Base-by-base conservation (phyloP, 64 coral and sea anemone genomes). In the Pachyseris speciosa region DNA sequence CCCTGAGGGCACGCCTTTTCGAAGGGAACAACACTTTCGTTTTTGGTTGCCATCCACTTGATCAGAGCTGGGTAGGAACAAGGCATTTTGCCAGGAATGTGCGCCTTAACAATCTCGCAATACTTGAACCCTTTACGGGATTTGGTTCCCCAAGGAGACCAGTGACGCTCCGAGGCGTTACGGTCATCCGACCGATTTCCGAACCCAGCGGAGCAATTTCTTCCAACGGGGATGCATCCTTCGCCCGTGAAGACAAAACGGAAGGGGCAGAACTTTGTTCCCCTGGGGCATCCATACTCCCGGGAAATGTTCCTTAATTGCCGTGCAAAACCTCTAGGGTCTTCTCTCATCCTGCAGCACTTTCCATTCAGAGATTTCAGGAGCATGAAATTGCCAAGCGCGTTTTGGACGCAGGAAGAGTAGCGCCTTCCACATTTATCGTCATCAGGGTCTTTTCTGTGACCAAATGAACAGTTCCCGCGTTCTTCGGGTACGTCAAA, bases 201-300 rank as follows among this genome's bases (percentile, higher is more conserved):
- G 27, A 16, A 31, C 3, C 12, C 31, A 15, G 10, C 27, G 65
- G 65, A 32, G 65, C 31, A 68, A 68, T 29, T 68, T 68, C 10
- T 68, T 37, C 65, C 65, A 38, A 74, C 4, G n/a, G 71, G 71
- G 19, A 74, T 74, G 71, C 71, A 74, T n/a, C 71, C 73, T 15
- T 76, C 43, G 30, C 44, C 73, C 6, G 9, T 48, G 27, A 51
- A 24, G 26, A 76, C 5, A 50, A 52, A 76, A 26, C 44, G 42
- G n/a, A 76, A 49, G 0, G 73, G 42, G 27, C 42, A 76, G 9
- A 76, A 76, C 45, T 17, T 49, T 3, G 8, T 76, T 51, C 73
- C 43, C 27, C 5, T 9, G 26, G 43, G 73, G 43, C 73, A 76
- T 13, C 51, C 22, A 45, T 51, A 76, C 41, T 76, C 19, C 26